A percentile compares a stretch with the other conserved stretches of the same genome.
Conservation (phyloP, 2,797 vertebrate genomes). For the Pterois miles region DNA sequence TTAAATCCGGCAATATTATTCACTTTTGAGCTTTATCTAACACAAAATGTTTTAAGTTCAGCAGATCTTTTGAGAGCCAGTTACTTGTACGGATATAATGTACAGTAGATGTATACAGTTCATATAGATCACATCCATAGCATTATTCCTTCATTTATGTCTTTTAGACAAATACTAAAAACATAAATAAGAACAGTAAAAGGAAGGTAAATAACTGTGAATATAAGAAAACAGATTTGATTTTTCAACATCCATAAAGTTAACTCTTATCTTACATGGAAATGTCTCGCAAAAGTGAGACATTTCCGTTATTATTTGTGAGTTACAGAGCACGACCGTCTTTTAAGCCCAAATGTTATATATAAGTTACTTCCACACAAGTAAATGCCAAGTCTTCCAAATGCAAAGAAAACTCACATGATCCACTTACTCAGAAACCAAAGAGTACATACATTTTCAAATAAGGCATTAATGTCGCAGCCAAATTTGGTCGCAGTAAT, state of each 20-base stretch:
- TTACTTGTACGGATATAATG: background rate
- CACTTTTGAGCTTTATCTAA: background rate
- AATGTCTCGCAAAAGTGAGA: background rate
- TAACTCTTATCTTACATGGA: constrained; percentile 2
- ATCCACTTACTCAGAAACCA: constrained; percentile 66
- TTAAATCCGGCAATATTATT: background rate
- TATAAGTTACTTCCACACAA: background rate
- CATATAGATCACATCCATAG: background rate
- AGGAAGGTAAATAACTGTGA: background rate
- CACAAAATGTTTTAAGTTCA: background rate
- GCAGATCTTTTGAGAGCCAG: background rate
- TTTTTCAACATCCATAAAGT: background rate
- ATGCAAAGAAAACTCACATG: constrained; percentile 17
- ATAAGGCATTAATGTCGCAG: constrained; percentile 69
- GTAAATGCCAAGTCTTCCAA: constrained; percentile 15
- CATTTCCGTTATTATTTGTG: background rate
- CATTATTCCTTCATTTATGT: background rate
- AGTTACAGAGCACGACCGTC: background rate
- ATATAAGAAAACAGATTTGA: background rate
- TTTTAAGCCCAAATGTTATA: constrained; percentile 1
- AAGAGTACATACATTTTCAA: constrained; percentile 71
- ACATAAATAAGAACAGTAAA: background rate
- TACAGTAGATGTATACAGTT: background rate
- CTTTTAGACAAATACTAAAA: background rate
- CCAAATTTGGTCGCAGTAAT: constrained; percentile 65